phyloP scores from a whole-genome alignment of 2,113 vertebrate genomes.

The Cheilinus undulatus region DNA sequence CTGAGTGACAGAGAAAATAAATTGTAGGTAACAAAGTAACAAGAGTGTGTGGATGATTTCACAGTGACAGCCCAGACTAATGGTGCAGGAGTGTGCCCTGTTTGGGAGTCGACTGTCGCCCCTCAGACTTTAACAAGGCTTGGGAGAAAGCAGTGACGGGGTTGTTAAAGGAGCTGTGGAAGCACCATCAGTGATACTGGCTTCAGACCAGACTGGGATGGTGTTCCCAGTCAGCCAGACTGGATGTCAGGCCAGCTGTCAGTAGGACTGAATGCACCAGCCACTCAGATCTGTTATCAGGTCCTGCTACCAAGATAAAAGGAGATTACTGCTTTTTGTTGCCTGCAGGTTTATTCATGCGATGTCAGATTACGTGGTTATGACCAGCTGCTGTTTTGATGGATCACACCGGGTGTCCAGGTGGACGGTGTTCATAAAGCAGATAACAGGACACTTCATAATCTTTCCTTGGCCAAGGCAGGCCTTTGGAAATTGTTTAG shows the following conservation, averaged over 20 bases:
- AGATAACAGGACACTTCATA: constrained; percentile 63
- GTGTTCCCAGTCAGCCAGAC: constrained; percentile 22
- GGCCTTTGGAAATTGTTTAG: constrained; percentile 29
- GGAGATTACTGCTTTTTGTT: constrained; percentile 64
- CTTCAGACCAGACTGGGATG: constrained; percentile 45
- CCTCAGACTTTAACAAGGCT: constrained; percentile 54
- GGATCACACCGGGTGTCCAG: constrained; percentile 63
- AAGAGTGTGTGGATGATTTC: constrained; percentile 16
- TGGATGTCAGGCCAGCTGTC: constrained; percentile 53
- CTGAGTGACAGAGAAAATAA: constrained; percentile 40
- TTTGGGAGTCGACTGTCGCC: constrained; percentile 23
- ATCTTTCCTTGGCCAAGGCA: constrained; percentile 52
- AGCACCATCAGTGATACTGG: constrained; percentile 47
- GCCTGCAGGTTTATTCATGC: constrained; percentile 55
- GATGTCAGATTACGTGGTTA: constrained; percentile 61
- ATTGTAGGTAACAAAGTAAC: constrained; percentile 40
- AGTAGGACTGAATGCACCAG: constrained; percentile 50
- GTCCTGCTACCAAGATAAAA: constrained; percentile 59
- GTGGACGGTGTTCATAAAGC: constrained; percentile 69
- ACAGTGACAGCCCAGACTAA: constrained; percentile 19
- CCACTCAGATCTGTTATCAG: constrained; percentile 65
- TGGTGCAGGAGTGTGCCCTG: constrained; percentile 13
- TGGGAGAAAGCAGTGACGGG: constrained; percentile 52
- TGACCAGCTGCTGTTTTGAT: constrained; percentile 68
- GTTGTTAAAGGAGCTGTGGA: constrained; percentile 49